Percentiles rank a stretch among this genome's conserved stretches.
Evolutionary conservation across 1,140 invertebrate genomes (phyloP).

Genomic region (Cepaea nemoralis): DNA sequence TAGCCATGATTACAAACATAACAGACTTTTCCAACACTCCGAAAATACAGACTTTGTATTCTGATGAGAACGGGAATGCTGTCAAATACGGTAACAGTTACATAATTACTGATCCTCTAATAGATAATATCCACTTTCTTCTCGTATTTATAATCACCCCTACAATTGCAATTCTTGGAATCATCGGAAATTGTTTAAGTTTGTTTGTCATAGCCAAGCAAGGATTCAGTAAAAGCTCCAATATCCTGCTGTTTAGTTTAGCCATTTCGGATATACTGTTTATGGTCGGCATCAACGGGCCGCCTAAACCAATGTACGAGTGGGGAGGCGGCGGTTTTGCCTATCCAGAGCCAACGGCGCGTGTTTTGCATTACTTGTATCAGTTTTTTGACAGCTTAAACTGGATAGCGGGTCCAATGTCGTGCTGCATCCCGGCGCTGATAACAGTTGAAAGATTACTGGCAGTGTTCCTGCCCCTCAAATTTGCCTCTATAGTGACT

Average conservation of each 20-base stretch:
- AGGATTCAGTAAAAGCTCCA: conserved; percentile 26
- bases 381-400: background rate
- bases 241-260: conserved; percentile 23
- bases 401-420: background rate
- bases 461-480: conserved; percentile 14
- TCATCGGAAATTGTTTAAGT: conserved; percentile 22
- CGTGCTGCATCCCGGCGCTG: background rate
- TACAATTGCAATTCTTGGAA: background rate
- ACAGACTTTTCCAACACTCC: no score
- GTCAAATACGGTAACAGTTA: no score
- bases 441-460: conserved; percentile 22
- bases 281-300: conserved; percentile 2
- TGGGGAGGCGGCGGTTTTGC: background rate
- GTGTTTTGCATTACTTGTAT: background rate
- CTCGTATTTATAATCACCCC: conserved; percentile 15
- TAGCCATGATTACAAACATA: no score
- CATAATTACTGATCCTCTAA: background rate
- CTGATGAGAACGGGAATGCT: no score
- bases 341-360: background rate
- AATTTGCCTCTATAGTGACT: background rate
- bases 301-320: conserved; percentile 22
- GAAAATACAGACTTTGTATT: no score
- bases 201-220: conserved; percentile 11
- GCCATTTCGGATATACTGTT: conserved; percentile 21
- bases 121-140: background rate